These are phyloP conservation scores for Hemibagrus guttatus DNA, from an alignment of 2,797 vertebrate genomes.

Conservation along the genomic window DNA sequence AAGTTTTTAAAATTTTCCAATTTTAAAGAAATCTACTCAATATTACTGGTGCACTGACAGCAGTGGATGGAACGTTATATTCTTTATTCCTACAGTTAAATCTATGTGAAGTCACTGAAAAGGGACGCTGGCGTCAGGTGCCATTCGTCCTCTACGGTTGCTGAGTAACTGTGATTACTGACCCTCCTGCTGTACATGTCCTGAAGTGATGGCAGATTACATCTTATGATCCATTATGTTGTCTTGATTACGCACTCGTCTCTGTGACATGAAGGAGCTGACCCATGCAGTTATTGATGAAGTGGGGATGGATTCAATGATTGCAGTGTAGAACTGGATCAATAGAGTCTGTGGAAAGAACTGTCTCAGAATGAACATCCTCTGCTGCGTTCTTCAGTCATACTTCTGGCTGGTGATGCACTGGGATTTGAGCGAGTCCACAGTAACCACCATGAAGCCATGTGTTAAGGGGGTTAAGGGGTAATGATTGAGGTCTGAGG, in stretches of 20 bases:
- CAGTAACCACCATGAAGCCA: background rate
- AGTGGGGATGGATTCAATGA: background rate
- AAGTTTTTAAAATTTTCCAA: no score
- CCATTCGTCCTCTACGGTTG: background rate
- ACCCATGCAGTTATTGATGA: background rate
- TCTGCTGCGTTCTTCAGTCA: background rate
- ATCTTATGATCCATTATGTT: slow-evolving; percentile 24
- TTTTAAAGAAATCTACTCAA: background rate
- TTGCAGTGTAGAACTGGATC: background rate
- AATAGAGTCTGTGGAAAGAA: background rate
- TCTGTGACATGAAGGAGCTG: background rate
- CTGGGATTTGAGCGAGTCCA: background rate
- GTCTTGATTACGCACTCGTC: slow-evolving; percentile 11
- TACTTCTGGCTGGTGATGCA: background rate
- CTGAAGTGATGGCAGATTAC: slow-evolving; percentile 19
- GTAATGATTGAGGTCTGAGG: background rate
- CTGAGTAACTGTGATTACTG: background rate
- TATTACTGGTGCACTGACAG: background rate
- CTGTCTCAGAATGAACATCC: background rate
- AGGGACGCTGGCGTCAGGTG: background rate
- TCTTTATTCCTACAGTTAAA: background rate
- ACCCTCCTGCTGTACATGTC: background rate
- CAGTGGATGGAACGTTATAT: background rate
- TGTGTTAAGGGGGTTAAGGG: background rate
- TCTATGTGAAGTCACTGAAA: background rate